phyloP scores from a whole-genome alignment of 2,113 vertebrate genomes.

The Baryphthengus martii region DNA sequence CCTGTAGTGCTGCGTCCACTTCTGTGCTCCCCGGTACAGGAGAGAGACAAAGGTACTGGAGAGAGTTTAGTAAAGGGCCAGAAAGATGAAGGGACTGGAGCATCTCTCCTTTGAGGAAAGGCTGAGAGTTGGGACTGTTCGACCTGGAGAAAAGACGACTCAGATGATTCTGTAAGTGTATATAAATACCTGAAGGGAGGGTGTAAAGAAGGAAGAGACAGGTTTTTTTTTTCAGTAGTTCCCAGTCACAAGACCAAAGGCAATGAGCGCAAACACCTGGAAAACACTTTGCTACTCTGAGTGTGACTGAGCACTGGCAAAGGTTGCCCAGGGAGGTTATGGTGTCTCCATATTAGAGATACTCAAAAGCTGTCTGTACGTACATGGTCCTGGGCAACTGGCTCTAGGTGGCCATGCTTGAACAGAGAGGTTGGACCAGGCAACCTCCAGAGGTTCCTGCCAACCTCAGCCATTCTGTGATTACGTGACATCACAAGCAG shows the following conservation, averaged over 20 bases:
- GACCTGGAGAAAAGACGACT: background rate
- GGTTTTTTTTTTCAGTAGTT: background rate
- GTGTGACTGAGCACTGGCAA: background rate
- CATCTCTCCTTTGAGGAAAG: background rate
- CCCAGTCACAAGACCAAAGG: background rate
- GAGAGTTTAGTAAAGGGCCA: background rate
- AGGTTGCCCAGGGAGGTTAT: background rate
- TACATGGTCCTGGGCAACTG: background rate
- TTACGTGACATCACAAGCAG: background rate
- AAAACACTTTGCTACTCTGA: background rate
- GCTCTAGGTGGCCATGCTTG: background rate
- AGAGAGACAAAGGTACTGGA: background rate
- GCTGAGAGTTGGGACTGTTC: background rate
- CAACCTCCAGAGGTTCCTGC: background rate
- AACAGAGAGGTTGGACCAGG: background rate
- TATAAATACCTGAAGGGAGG: background rate
- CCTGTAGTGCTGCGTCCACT: background rate
- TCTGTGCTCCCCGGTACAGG: background rate
- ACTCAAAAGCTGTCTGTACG: background rate
- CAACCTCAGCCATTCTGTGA: background rate
- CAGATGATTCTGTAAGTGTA: background rate
- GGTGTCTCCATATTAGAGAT: background rate
- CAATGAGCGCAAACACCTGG: background rate
- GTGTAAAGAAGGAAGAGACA: background rate
- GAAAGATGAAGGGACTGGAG: background rate